Base-by-base conservation (phyloP, 2,888 invertebrate species). In the Pomacea canaliculata region DNA sequence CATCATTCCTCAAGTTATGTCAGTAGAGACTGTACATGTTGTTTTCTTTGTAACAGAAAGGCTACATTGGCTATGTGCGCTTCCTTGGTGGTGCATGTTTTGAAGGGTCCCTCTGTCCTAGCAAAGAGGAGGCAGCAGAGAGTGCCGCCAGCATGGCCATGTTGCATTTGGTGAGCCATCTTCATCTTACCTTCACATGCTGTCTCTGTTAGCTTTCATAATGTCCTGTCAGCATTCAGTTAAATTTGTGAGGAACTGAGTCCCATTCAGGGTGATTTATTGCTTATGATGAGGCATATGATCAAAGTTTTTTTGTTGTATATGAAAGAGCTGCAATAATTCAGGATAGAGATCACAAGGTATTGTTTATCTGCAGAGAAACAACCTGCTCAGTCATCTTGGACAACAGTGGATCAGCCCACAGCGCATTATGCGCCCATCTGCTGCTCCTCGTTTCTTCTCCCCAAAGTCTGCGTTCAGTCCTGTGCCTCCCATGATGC, bases 81-180 rank as follows among this genome's bases (percentile, higher is more conserved):
- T 81, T 93, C 62, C 91, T 92, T 0, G 92, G 92, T 81, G 91
- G 91, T 49, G 87, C 90, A 56, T 81, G 91, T 19, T 92, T 92
- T 77, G 87, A 90, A 60, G 93, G 93, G 13, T 91, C 92, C 9
- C 87, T 91, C 56, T 91, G 91, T n/a, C 71, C 82, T 7, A 91
- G 88, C 49, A 91, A 91, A 75, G 92, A 92, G 72, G 91, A 92
- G 79, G 93, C 91, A 49, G 84, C 87, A 46, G 88, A 90, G 74
- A 86, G 86, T 78, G 89, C 89, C 7, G 89, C 90, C 49, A 82
- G 86, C 73, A 84, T 86, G 48, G 87, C 89, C 3, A 79, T 90
- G 23, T 79, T 86, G 69, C 85, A 86, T 71, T 77, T 89, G 83
- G 89, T 90, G 76, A 83, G 86, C 82, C 19, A n/a, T 10, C 56